Conservation (phyloP, 2,113 vertebrate genomes). For the Poeciliopsis turrubarensis region DNA sequence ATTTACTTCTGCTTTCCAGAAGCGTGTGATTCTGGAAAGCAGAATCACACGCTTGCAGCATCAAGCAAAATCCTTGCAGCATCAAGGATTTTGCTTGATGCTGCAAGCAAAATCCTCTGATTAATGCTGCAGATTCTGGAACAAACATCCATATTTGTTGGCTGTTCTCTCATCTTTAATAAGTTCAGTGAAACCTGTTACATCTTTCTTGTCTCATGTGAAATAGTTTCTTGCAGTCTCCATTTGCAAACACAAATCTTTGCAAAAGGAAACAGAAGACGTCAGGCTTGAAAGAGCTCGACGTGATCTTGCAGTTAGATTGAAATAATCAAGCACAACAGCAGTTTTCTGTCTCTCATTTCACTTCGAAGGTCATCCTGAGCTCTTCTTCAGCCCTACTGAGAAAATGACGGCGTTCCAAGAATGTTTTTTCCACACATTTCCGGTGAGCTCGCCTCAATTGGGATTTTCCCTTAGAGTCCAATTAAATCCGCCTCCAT, state of each 20-base stretch:
- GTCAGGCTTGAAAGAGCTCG: not conserved
- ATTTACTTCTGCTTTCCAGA: not conserved
- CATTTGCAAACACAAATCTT: too few species aligned
- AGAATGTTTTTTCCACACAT: conserved; percentile 22
- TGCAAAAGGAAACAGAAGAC: too few species aligned
- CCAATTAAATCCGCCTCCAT: conserved; percentile 57
- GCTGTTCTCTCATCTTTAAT: conserved; percentile 18
- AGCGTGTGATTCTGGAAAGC: conserved; percentile 1
- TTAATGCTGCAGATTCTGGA: not conserved
- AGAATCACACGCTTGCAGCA: too few species aligned
- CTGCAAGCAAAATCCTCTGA: not conserved
- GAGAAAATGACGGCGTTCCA: not conserved
- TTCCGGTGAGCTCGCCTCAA: conserved; percentile 36
- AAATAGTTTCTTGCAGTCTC: too few species aligned
- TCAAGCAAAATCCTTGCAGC: too few species aligned
- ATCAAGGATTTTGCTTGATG: too few species aligned
- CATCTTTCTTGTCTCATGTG: not conserved
- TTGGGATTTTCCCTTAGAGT: conserved; percentile 45
- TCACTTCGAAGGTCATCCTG: conserved; percentile 11
- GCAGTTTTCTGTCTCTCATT: conserved; percentile 6
- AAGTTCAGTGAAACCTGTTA: not conserved
- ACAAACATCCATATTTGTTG: not conserved
- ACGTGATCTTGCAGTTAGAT: not conserved
- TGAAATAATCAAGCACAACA: not conserved
- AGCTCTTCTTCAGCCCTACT: conserved; percentile 32